Conservation (phyloP, 2,888 invertebrate genomes). For the Augochlorella aurata region DNA sequence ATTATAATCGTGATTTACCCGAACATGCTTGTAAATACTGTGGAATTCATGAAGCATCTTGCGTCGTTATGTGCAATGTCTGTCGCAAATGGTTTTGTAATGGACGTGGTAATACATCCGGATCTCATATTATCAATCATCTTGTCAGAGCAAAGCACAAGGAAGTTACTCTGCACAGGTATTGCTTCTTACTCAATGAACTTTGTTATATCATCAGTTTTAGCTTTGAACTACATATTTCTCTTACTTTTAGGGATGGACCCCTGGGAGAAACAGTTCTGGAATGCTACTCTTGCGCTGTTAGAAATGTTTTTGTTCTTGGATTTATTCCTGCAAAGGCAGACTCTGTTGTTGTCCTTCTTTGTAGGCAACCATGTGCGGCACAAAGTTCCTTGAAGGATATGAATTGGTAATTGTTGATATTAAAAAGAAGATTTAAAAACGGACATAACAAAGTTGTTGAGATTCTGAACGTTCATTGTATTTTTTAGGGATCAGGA, state of each 20-base stretch:
- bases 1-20: conserved; percentile 94
- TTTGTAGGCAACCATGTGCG: conserved; percentile 99
- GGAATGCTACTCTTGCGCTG: conserved; percentile 99
- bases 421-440: neutral
- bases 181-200: neutral
- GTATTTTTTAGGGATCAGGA: conserved; percentile 90
- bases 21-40: conserved; percentile 99
- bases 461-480: neutral
- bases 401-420: conserved; percentile 92
- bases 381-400: conserved; percentile 98
- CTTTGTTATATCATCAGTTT: too few species aligned
- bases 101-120: conserved; percentile 98
- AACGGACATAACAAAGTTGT: neutral
- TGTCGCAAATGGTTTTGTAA: conserved; percentile 99
- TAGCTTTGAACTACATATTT: neutral
- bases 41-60: conserved; percentile 98
- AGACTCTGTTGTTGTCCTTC: conserved; percentile 97
- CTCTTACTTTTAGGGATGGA: conserved; percentile 87
- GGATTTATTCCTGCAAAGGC: conserved; percentile 99
- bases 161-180: conserved; percentile 96
- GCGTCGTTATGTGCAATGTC: conserved; percentile 98
- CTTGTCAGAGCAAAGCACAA: conserved; percentile 99
- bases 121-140: conserved; percentile 99
- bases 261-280: conserved; percentile 98
- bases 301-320: conserved; percentile 98